These are phyloP conservation scores for Notarius lentiginosus DNA, from an alignment of 2,113 vertebrate genomes.

Conservation along the genomic window DNA sequence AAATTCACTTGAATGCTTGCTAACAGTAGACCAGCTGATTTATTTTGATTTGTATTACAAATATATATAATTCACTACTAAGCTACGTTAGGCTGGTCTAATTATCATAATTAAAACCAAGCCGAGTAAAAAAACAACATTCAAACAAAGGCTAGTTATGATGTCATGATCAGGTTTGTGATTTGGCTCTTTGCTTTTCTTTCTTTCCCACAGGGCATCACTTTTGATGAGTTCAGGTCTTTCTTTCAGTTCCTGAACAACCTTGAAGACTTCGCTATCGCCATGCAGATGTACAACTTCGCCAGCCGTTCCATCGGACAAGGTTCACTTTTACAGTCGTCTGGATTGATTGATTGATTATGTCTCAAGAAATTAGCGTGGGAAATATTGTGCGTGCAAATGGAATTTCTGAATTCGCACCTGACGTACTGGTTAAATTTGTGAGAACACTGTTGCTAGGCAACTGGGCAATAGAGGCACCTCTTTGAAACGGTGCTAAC, in stretches of 20 bases:
- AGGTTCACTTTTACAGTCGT: constrained; percentile 67
- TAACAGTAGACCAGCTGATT: background rate
- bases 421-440: background rate
- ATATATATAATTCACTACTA: background rate
- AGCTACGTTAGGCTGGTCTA: background rate
- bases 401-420: no score
- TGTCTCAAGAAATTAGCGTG: background rate
- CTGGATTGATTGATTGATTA: background rate
- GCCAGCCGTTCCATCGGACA: constrained; percentile 95
- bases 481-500: background rate
- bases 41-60: background rate
- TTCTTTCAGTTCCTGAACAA: constrained; percentile 99
- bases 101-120: background rate
- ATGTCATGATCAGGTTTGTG: background rate
- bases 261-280: constrained; percentile 96
- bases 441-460: background rate
- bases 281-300: constrained; percentile 99
- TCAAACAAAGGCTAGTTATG: background rate
- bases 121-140: background rate
- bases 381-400: no score
- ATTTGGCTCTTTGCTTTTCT: background rate
- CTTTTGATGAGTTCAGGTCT: constrained; percentile 96
- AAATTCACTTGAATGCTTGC: background rate
- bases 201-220: constrained; percentile 83
- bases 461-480: background rate